phyloP scores from a whole-genome alignment of 2,888 invertebrate genomes.

The Rugalucina vietnamica region DNA sequence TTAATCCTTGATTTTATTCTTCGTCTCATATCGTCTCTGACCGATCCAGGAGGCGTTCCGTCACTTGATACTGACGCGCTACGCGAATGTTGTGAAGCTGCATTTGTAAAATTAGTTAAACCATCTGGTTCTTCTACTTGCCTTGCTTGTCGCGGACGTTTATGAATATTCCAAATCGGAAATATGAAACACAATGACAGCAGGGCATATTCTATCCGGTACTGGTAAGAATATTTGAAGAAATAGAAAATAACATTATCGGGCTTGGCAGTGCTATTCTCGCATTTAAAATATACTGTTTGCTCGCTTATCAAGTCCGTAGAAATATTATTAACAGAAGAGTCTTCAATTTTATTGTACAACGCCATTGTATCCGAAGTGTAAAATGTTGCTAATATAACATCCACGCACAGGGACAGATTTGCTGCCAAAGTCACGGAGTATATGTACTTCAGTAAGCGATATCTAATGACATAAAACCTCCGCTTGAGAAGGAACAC shows the following conservation, averaged over 20 bases:
- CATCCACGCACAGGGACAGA: not conserved
- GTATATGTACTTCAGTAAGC: not conserved
- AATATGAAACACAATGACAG: not conserved
- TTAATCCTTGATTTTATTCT: not conserved
- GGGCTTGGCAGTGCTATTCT: not conserved
- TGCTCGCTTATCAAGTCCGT: too few species aligned
- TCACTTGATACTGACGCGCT: not conserved
- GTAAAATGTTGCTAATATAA: not conserved
- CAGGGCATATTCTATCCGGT: not conserved
- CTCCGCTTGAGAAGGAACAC: not conserved
- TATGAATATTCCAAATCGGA: constrained; percentile 1
- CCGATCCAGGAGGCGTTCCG: not conserved
- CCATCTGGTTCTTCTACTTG: not conserved
- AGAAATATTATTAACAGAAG: too few species aligned
- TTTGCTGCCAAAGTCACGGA: not conserved
- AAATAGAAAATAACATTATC: not conserved
- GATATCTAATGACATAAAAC: not conserved
- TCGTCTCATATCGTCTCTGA: too few species aligned
- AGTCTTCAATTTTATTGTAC: not conserved
- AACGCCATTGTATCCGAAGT: not conserved
- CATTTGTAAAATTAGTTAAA: not conserved
- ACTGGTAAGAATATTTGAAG: constrained; percentile 16
- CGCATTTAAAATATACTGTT: constrained; percentile 10
- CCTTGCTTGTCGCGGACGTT: not conserved
- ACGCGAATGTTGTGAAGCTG: not conserved